Evolutionary conservation across 2,888 invertebrate species (phyloP).

Genomic region (Cylindroiulus punctatus): DNA sequence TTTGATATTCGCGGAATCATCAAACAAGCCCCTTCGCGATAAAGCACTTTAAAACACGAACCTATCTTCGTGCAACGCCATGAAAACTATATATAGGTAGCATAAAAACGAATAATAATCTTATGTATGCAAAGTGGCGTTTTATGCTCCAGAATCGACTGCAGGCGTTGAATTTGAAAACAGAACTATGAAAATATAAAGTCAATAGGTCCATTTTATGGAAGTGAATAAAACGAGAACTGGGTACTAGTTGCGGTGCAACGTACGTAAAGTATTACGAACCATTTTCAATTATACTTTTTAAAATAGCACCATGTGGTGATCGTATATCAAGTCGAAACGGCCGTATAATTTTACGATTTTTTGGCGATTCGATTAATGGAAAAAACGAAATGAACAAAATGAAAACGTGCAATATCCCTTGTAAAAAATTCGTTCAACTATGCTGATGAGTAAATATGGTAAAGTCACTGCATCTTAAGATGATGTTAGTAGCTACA

Average conservation of each 20-base stretch:
- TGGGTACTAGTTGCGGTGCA: neutral
- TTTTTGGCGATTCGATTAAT: neutral
- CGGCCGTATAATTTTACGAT: neutral
- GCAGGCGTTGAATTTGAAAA: neutral
- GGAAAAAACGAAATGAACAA: neutral
- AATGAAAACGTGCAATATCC: too few species aligned
- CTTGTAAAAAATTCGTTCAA: too few species aligned
- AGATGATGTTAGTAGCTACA: too few species aligned
- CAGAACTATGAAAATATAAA: constrained; percentile 3
- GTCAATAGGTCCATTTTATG: neutral
- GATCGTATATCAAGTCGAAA: neutral
- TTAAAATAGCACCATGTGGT: too few species aligned
- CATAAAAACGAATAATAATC: constrained; percentile 2
- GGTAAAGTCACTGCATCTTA: neutral
- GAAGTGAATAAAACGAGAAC: neutral
- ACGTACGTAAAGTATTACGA: neutral
- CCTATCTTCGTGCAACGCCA: neutral
- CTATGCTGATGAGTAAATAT: neutral
- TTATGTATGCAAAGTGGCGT: constrained; percentile 12
- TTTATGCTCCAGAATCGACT: neutral
- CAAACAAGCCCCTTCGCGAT: neutral
- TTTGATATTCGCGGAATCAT: neutral
- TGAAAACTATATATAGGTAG: neutral
- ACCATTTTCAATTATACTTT: neutral
- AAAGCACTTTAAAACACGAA: neutral